Conservation (phyloP, 2,113 vertebrate genomes). For the Petrocephalus microphthalmus region DNA sequence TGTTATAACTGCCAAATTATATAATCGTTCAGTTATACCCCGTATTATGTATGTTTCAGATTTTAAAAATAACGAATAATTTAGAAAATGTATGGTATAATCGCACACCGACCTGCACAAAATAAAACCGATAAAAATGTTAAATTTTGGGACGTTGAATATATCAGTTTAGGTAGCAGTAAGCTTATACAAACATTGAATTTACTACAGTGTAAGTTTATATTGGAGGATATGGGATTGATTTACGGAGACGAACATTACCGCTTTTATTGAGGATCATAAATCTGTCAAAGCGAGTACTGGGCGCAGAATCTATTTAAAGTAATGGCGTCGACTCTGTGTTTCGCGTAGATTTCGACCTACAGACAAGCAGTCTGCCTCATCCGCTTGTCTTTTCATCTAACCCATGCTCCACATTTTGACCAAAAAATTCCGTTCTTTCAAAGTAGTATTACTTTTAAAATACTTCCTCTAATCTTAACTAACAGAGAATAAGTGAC, state of each 20-base stretch:
- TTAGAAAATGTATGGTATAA: neutral
- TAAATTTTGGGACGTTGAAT: constrained; percentile 15
- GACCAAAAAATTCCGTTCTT: neutral
- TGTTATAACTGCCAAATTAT: neutral
- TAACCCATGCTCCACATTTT: neutral
- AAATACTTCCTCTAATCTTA: neutral
- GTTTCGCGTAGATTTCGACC: constrained; percentile 27
- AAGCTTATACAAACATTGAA: constrained; percentile 35
- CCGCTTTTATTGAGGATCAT: constrained; percentile 76
- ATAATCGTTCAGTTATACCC: neutral
- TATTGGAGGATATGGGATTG: constrained; percentile 69
- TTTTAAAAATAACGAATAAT: neutral
- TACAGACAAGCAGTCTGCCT: neutral
- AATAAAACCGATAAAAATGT: neutral
- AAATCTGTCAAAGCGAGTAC: constrained; percentile 76
- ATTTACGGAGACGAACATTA: constrained; percentile 75
- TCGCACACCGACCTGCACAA: neutral
- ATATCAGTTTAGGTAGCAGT: neutral
- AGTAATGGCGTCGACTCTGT: constrained; percentile 49
- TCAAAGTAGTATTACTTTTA: neutral
- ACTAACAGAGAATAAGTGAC: neutral
- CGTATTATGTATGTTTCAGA: neutral
- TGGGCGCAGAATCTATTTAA: constrained; percentile 40
- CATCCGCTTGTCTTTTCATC: neutral
- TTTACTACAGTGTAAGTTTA: constrained; percentile 54